Base-by-base conservation (phyloP, 2,113 vertebrate species). In the Erythrocercus mccallii region DNA sequence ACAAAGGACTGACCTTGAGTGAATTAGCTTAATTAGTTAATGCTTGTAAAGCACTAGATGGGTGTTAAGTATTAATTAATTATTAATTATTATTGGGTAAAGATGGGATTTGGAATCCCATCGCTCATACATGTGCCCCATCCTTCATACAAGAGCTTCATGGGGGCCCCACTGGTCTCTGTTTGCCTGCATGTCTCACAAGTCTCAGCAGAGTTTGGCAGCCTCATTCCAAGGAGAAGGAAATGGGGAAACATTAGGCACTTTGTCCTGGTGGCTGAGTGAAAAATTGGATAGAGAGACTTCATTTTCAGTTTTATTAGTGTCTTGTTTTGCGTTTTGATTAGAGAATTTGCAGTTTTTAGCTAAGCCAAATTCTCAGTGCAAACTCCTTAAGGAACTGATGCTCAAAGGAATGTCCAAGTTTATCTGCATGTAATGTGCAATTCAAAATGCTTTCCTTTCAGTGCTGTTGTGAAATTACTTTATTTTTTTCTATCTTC, bases 1-100 rank as follows among this genome's bases (percentile, higher is more conserved):
- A 97, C 88, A 97, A 97, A 96, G 90, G 93, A 95, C 90, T 93
- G 95, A 97, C 94, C 96, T 95, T 96, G 88, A 85, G 95, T 97
- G 95, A 97, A 97, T 96, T 97, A 94, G 90, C 96, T 96, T 96
- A 97, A 97, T 97, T 97, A 97, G 94, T 94, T 97, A 96, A 97
- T 97, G 92, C 95, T 95, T 96, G 79, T 96, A 97, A 97, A 96
- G 94, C 92, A 92, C 92, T 96, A 92, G 86, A 94, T 88, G 91
- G 71, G 74, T 94, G 87, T 96, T 96, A 96, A 96, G 89, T 90
- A 94, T 96, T 92, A 94, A 91, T 95, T 96, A 95, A 96, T 96
- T 96, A 95, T 96, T 96, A 97, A 97, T 95, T 95, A 94, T 95
- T 96, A 96, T 92, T 94, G 79, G 89, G 85, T 95, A 97, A 96